phyloP scores from a whole-genome alignment of 2,888 invertebrate genomes.

The Drosophila engyochracea region DNA sequence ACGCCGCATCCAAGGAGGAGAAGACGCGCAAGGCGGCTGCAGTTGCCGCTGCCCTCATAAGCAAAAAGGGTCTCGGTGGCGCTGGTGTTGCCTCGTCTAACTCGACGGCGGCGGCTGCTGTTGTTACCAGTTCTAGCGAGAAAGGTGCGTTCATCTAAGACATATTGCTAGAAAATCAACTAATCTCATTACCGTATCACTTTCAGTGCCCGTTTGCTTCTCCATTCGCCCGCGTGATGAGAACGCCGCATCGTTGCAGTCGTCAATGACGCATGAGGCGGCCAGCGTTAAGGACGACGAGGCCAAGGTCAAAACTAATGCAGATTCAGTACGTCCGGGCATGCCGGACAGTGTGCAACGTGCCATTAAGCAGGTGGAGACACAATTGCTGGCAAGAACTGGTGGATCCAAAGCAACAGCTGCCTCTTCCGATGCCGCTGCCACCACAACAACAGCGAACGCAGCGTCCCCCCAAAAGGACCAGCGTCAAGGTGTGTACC shows the following conservation, averaged over 20 bases:
- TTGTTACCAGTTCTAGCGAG: conserved; percentile 22
- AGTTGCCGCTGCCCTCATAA: conserved; percentile 80
- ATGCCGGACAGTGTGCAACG: conserved; percentile 84
- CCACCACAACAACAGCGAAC: conserved; percentile 12
- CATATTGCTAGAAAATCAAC: no score
- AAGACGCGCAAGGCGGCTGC: conserved; percentile 82
- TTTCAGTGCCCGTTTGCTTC: conserved; percentile 91
- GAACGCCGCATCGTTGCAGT: conserved; percentile 89
- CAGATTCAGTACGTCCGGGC: conserved; percentile 43
- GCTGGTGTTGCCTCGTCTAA: conserved; percentile 12
- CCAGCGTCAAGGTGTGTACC: conserved; percentile 64
- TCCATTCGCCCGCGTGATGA: conserved; percentile 93
- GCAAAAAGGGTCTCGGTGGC: conserved; percentile 72
- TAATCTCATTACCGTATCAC: not conserved
- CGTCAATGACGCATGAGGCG: conserved; percentile 91
- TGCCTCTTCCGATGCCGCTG: not conserved
- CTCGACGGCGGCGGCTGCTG: not conserved
- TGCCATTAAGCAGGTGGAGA: conserved; percentile 84
- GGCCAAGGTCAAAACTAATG: conserved; percentile 39
- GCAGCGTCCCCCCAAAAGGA: conserved; percentile 46
- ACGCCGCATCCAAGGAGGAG: conserved; percentile 82
- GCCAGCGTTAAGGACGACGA: conserved; percentile 89
- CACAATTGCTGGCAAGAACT: conserved; percentile 82
- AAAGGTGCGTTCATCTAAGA: conserved; percentile 41
- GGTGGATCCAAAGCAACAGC: conserved; percentile 36